Evolutionary conservation across 2,797 vertebrate genomes (phyloP).

Genomic region (Myripristis jacobus): DNA sequence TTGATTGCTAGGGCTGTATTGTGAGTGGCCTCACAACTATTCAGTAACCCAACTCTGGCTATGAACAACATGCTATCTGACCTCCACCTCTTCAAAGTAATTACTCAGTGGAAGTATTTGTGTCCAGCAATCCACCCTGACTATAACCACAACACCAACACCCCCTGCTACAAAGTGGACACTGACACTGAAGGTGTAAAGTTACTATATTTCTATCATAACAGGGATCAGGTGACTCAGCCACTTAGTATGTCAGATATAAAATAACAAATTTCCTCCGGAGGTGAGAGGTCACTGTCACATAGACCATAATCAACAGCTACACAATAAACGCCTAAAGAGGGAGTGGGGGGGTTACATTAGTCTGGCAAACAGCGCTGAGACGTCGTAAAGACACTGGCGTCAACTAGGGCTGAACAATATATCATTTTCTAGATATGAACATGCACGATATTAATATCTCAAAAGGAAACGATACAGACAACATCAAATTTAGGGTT

Average conservation of each 20-base stretch:
- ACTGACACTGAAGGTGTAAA: conserved; percentile 13
- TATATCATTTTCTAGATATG: too few relatives aligned
- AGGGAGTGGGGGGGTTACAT: too few relatives aligned
- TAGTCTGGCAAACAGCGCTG: too few relatives aligned
- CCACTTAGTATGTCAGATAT: conserved; percentile 12
- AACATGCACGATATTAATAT: too few relatives aligned
- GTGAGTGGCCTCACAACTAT: conserved; percentile 41
- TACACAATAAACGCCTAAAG: too few relatives aligned
- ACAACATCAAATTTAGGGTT: too few relatives aligned
- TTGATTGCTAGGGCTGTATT: conserved; percentile 6
- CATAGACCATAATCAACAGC: background rate
- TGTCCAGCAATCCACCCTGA: conserved; percentile 48
- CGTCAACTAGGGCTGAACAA: too few relatives aligned
- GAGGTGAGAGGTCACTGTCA: background rate
- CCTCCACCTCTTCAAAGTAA: conserved; percentile 49
- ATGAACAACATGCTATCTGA: conserved; percentile 57
- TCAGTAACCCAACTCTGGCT: conserved; percentile 43
- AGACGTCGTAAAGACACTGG: too few relatives aligned
- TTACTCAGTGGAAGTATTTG: conserved; percentile 59
- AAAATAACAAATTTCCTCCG: conserved; percentile 17
- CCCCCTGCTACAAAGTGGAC: conserved; percentile 13
- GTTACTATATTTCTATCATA: conserved; percentile 22
- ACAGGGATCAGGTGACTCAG: conserved; percentile 40
- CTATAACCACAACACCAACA: conserved; percentile 39
- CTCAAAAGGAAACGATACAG: too few relatives aligned